Evolutionary conservation across 2,888 invertebrate genomes (phyloP).

Genomic region (Tenthredo distinguenda): DNA sequence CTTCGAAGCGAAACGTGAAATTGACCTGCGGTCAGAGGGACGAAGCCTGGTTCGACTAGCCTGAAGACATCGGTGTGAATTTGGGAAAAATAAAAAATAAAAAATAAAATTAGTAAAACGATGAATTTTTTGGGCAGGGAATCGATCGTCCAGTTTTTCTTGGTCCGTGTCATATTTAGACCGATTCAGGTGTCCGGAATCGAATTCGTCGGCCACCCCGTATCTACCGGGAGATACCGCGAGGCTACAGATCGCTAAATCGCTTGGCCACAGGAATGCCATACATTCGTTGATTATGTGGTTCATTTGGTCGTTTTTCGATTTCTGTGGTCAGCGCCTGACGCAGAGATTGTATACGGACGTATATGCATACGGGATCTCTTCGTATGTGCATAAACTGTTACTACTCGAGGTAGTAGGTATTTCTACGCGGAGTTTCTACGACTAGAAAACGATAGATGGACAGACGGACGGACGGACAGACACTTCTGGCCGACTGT

Average conservation of each 20-base stretch:
- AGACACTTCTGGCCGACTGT: constrained; percentile 5
- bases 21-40: background rate
- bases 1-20: background rate
- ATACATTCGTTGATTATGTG: constrained; percentile 49
- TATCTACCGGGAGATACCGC: constrained; percentile 12
- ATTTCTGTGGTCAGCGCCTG: constrained; percentile 46
- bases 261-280: constrained; percentile 45
- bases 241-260: constrained; percentile 37
- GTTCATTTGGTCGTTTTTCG: constrained; percentile 43
- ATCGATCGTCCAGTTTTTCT: background rate
- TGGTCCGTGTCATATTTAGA: background rate
- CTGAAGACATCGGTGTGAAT: background rate
- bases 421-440: background rate
- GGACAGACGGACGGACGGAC: constrained; percentile 15
- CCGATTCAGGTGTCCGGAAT: background rate
- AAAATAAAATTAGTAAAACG: background rate
- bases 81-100: background rate
- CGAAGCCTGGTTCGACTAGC: background rate
- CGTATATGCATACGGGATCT: background rate
- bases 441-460: constrained; percentile 1
- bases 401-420: background rate
- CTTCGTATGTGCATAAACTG: background rate
- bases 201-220: background rate
- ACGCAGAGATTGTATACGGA: background rate
- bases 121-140: background rate